Percentiles rank a stretch among this genome's conserved stretches.
These are phyloP conservation scores for Lordiphosa mommai DNA, from an alignment of 1,140 invertebrate genomes.

Conservation along the genomic window DNA sequence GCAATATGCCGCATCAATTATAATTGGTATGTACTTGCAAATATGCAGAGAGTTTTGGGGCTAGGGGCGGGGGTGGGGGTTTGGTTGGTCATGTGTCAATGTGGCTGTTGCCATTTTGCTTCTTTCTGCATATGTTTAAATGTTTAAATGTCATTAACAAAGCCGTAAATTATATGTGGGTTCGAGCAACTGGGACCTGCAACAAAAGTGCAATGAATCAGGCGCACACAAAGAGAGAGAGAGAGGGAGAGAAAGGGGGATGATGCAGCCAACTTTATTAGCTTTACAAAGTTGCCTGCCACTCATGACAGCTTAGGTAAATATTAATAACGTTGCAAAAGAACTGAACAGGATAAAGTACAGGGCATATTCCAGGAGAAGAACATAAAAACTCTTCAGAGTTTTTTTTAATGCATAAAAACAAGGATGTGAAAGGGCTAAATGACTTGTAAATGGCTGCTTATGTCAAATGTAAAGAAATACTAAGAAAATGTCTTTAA, in stretches of 20 bases:
- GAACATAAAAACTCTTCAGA: background rate
- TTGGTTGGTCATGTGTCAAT: slow-evolving; percentile 51
- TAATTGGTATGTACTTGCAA: slow-evolving; percentile 46
- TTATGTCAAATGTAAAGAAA: no score
- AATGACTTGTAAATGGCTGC: no score
- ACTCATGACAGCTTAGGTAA: slow-evolving; percentile 58
- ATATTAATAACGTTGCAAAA: slow-evolving; percentile 60
- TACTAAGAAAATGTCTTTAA: no score
- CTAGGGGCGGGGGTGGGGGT: background rate
- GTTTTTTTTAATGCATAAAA: no score
- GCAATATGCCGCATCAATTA: slow-evolving; percentile 60
- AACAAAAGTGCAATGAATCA: slow-evolving; percentile 31
- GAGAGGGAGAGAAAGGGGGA: background rate
- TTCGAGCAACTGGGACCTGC: slow-evolving; percentile 21
- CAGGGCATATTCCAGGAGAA: background rate
- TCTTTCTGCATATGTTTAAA: slow-evolving; percentile 58
- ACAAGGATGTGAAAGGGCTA: no score
- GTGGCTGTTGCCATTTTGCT: slow-evolving; percentile 53
- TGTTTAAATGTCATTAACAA: slow-evolving; percentile 74
- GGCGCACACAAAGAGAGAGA: background rate
- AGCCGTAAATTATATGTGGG: slow-evolving; percentile 63
- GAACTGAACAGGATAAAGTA: slow-evolving; percentile 3
- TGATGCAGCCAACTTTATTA: slow-evolving; percentile 53
- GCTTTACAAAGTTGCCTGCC: slow-evolving; percentile 37
- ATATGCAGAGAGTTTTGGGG: background rate